Evolutionary conservation across 2,113 vertebrate species (phyloP).

Genomic region (Pterocles burchelli): DNA sequence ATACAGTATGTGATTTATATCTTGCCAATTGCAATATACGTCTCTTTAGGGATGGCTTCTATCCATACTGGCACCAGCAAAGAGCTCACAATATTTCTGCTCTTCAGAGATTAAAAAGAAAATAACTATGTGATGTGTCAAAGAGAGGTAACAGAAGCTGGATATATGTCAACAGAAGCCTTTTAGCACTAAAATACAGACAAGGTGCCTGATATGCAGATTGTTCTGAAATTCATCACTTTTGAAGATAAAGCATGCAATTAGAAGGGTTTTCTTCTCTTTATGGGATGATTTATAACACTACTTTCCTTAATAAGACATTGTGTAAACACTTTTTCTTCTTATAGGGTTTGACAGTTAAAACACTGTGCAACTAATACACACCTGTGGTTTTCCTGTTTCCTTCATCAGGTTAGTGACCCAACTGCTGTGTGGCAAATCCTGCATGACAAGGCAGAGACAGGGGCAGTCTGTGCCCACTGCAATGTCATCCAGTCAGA

Average conservation of each 20-base stretch:
- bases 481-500: neutral
- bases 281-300: constrained; percentile 38
- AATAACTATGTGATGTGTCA: constrained; percentile 36
- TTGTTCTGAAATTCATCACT: constrained; percentile 27
- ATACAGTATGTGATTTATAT: constrained; percentile 53
- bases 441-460: neutral
- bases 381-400: neutral
- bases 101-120: constrained; percentile 62
- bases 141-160: constrained; percentile 50
- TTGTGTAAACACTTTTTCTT: neutral
- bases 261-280: constrained; percentile 46
- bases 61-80: constrained; percentile 65
- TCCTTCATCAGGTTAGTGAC: neutral
- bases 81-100: constrained; percentile 42
- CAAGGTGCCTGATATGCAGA: constrained; percentile 37
- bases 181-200: constrained; percentile 39
- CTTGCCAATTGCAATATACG: constrained; percentile 58
- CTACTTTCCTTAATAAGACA: neutral
- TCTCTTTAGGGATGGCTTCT: constrained; percentile 61
- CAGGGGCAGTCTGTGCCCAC: neutral
- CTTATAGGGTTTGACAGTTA: neutral
- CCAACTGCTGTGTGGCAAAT: neutral
- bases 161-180: constrained; percentile 45
- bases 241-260: constrained; percentile 51
- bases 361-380: neutral